Percentiles rank a stretch among this genome's conserved stretches.
phyloP scores from a whole-genome alignment of 2,797 vertebrate species.

The Ambastaia sidthimunki region DNA sequence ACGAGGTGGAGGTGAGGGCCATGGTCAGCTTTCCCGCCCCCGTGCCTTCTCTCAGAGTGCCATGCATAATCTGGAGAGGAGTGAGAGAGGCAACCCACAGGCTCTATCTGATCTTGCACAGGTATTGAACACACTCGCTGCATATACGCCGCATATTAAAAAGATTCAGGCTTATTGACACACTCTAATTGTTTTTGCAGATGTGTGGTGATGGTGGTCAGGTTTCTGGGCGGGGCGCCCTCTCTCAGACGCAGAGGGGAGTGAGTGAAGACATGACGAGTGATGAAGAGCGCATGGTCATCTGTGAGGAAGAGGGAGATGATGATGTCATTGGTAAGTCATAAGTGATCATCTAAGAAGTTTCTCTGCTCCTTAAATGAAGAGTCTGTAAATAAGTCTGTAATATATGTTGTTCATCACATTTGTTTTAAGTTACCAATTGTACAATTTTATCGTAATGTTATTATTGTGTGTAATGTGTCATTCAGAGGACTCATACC shows the following conservation, averaged over 20 bases:
- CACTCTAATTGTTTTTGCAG: slow-evolving; percentile 67
- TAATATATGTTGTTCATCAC: background rate
- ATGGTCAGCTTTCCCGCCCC: slow-evolving; percentile 81
- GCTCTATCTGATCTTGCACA: slow-evolving; percentile 89
- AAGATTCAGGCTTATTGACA: slow-evolving; percentile 45
- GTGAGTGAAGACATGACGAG: slow-evolving; percentile 96
- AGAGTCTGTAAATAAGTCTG: background rate
- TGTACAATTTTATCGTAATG: slow-evolving; percentile 32
- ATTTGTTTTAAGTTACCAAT: background rate
- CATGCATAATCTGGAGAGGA: slow-evolving; percentile 86
- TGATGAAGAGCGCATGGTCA: slow-evolving; percentile 95
- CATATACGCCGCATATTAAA: background rate
- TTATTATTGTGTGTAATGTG: slow-evolving; percentile 28
- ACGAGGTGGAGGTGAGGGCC: slow-evolving; percentile 75
- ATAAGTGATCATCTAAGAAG: slow-evolving; percentile 19
- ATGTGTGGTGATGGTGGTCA: slow-evolving; percentile 77
- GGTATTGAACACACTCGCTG: slow-evolving; percentile 70
- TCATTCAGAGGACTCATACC: slow-evolving; percentile 85
- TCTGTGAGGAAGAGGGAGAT: slow-evolving; percentile 94
- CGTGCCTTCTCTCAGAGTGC: slow-evolving; percentile 93
- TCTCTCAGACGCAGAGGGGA: slow-evolving; percentile 80
- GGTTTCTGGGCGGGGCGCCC: slow-evolving; percentile 71
- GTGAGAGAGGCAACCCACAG: slow-evolving; percentile 85
- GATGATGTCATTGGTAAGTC: slow-evolving; percentile 91
- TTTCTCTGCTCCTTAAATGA: background rate